Conservation (phyloP, 1,140 invertebrate species). For the Lethrus apterus region DNA sequence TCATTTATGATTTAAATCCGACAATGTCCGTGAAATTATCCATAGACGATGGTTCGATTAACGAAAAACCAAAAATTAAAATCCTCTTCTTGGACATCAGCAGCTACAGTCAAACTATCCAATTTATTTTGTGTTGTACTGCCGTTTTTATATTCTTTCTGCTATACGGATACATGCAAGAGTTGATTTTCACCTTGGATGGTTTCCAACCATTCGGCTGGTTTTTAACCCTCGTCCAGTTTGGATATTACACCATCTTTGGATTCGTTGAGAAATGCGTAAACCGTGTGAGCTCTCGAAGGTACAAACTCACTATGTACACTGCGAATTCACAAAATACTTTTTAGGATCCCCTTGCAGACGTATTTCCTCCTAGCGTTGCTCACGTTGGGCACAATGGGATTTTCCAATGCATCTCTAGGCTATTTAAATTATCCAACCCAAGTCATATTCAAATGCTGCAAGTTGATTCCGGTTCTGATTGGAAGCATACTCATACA, state of each 20-base stretch:
- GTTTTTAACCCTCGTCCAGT: conserved; percentile 90
- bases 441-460: conserved; percentile 91
- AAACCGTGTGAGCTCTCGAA: conserved; percentile 56
- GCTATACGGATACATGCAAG: conserved; percentile 88
- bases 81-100: conserved; percentile 70
- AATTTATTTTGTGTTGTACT: conserved; percentile 68
- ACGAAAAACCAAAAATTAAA: conserved; percentile 43
- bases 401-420: conserved; percentile 90
- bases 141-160: conserved; percentile 85
- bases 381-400: conserved; percentile 90
- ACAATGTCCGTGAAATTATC: too few relatives aligned
- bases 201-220: conserved; percentile 86
- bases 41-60: conserved; percentile 2
- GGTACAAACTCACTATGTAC: conserved; percentile 44
- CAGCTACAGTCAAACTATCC: conserved; percentile 53
- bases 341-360: conserved; percentile 72
- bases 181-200: conserved; percentile 83
- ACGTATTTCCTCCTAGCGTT: conserved; percentile 77
- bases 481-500: conserved; percentile 88
- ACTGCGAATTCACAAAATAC: conserved; percentile 15
- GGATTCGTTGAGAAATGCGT: conserved; percentile 68
- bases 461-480: conserved; percentile 92
- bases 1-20: neutral
- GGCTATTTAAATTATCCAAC: conserved; percentile 95
- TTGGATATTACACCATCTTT: conserved; percentile 77